Base-by-base conservation (phyloP, 2,113 vertebrate genomes). In the Atherinomorus stipes region DNA sequence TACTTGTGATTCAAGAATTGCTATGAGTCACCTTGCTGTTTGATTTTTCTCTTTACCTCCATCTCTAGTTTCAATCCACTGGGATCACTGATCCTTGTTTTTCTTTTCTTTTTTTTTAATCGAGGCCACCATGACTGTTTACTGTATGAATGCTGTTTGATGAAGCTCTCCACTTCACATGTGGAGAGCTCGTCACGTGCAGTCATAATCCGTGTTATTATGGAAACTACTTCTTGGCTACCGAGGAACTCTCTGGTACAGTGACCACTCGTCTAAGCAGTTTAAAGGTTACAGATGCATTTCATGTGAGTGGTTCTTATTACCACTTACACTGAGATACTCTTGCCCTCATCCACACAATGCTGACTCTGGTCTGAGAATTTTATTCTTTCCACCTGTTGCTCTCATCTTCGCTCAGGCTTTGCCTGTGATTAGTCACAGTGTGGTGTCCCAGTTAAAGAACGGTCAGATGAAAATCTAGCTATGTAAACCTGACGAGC, bases 361-460 rank as follows among this genome's bases (percentile, higher is more conserved):
- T 11, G 7, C 15, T 54, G 12, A 61, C 57, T 60, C 56, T 51
- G 63, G 74, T 74, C 54, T 70, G 74, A 62, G 67, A 47, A 59
- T 80, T 71, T 88, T 77, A 87, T 71, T 52, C 69, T 71, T 78
- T 85, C 80, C 87, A 87, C 87, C 87, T 90, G 85, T 86, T 80
- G 74, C 68, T 76, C 50, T 64, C 7, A 9, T 53, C 84, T 78
- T 62, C 70, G 66, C 40, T 26, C 66, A 65, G 58, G 70, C 67
- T 81, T 88, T 71, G 26, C 64, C n/a, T 62, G 63, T 18, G 13
- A 60, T 87, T 73, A 76, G 75, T 87, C 83, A 85, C 21, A 34
- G 77, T 63, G 68, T 45, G 56, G 40, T 72, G 64, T 60, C 47
- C 23, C 71, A 25, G 64, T 63, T 66, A 22, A 45, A 58, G 52